Evolutionary conservation across 2,113 vertebrate species (phyloP).

Genomic region (Patagioenas fasciata): DNA sequence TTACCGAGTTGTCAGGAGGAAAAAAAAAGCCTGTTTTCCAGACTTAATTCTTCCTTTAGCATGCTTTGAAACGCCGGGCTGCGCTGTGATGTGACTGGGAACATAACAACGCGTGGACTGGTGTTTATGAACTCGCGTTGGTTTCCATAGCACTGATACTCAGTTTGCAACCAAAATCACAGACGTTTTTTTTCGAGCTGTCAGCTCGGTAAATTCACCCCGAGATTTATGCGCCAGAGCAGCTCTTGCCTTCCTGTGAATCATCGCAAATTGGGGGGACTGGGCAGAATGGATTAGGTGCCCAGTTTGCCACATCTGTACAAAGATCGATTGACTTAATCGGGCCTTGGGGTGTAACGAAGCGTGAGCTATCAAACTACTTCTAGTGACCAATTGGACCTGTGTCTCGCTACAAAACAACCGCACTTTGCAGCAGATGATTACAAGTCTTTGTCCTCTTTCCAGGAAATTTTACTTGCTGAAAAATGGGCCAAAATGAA

Average conservation of each 20-base stretch:
- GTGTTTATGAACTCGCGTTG: not conserved
- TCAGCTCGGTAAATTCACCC: not conserved
- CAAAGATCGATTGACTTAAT: not conserved
- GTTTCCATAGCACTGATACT: conserved; percentile 17
- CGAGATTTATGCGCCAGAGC: not conserved
- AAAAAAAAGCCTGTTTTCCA: not conserved
- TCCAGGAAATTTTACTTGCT: conserved; percentile 92
- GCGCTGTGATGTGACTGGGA: not conserved
- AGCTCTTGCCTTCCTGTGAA: not conserved
- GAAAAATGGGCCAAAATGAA: conserved; percentile 99
- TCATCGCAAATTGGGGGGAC: not conserved
- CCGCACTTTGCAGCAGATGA: not conserved
- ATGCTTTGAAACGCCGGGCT: not conserved
- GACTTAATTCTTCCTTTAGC: not conserved
- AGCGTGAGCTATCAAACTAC: not conserved
- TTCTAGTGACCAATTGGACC: not conserved
- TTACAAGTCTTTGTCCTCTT: not conserved
- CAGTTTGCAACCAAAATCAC: not conserved
- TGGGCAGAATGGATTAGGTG: not conserved
- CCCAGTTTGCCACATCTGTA: not conserved
- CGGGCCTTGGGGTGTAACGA: not conserved
- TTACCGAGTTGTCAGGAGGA: conserved; percentile 8
- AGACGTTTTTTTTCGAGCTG: not conserved
- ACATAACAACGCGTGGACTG: fast-evolving
- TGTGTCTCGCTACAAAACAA: not conserved